phyloP scores from a whole-genome alignment of 2,888 invertebrate species.

The Clostera curtula region DNA sequence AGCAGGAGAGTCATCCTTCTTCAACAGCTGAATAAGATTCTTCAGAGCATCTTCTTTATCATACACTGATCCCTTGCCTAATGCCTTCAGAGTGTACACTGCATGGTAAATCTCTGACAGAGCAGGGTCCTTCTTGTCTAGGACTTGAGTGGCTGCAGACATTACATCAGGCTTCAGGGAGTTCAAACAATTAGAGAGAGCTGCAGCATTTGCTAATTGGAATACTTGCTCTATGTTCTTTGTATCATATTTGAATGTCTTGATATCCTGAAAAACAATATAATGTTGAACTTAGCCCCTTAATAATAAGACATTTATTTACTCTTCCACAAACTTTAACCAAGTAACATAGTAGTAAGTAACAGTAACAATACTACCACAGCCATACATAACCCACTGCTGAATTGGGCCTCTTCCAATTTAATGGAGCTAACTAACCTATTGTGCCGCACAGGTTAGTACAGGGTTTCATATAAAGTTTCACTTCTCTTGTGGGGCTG shows the following conservation, averaged over 20 bases:
- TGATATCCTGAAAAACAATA: constrained; percentile 38
- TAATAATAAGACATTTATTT: background rate
- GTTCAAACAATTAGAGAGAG: constrained; percentile 71
- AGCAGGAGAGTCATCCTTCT: constrained; percentile 87
- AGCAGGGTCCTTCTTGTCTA: constrained; percentile 80
- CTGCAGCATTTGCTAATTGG: constrained; percentile 78
- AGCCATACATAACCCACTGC: no score
- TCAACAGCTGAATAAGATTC: constrained; percentile 83
- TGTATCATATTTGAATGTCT: constrained; percentile 47
- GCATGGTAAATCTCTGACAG: constrained; percentile 85
- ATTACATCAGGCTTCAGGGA: constrained; percentile 64
- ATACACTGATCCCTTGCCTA: constrained; percentile 78
- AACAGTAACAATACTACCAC: no score
- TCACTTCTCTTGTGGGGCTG: no score
- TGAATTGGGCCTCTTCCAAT: no score
- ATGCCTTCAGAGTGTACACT: constrained; percentile 78
- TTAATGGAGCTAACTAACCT: no score
- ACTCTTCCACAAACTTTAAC: background rate
- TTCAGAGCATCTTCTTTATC: constrained; percentile 81
- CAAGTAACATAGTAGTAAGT: background rate
- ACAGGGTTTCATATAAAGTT: no score
- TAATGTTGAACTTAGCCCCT: background rate
- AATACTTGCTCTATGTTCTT: constrained; percentile 75
- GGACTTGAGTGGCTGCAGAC: constrained; percentile 64
- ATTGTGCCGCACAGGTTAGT: no score